phyloP scores from a whole-genome alignment of 2,888 invertebrate genomes.

The Drosophila formosana region DNA sequence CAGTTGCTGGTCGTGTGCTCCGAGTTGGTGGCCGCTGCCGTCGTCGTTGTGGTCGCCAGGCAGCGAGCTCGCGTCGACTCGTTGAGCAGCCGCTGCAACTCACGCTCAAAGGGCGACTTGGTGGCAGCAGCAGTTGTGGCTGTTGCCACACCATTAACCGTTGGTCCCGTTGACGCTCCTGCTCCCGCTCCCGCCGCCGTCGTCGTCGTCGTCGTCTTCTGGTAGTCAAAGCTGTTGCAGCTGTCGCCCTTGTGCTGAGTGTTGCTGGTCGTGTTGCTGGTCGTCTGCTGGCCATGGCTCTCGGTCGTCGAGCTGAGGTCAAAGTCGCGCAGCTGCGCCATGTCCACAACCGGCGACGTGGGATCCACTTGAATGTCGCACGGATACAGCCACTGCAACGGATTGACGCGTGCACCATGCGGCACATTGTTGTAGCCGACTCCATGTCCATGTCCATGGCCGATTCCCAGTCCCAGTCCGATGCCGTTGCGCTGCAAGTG shows the following conservation, averaged over 20 bases:
- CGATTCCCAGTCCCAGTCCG: constrained; percentile 28
- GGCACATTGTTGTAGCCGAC: constrained; percentile 39
- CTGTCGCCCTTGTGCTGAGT: constrained; percentile 88
- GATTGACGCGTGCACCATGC: constrained; percentile 80
- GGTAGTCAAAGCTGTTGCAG: constrained; percentile 88
- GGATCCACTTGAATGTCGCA: constrained; percentile 88
- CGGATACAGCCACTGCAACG: constrained; percentile 88
- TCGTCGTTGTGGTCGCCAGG: constrained; percentile 58
- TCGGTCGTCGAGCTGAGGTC: constrained; percentile 85
- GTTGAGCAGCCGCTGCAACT: constrained; percentile 91
- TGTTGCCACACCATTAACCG: background rate
- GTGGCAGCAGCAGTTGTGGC: constrained; percentile 69
- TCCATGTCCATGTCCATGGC: constrained; percentile 18
- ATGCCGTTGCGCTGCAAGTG: constrained; percentile 68
- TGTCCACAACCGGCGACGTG: constrained; percentile 83
- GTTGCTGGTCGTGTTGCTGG: constrained; percentile 80
- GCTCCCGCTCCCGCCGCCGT: constrained; percentile 19
- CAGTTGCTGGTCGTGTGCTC: constrained; percentile 77
- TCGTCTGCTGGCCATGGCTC: constrained; percentile 86
- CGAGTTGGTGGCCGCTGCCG: constrained; percentile 52
- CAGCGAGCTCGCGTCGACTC: constrained; percentile 86
- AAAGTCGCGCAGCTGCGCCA: constrained; percentile 84
- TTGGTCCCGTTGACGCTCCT: constrained; percentile 62
- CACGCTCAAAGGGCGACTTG: constrained; percentile 91
- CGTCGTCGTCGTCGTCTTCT: constrained; percentile 49